A percentile compares a stretch with the other conserved stretches of the same genome.
Conservation (phyloP, 2,113 vertebrate species). For the Vireo altiloquus region DNA sequence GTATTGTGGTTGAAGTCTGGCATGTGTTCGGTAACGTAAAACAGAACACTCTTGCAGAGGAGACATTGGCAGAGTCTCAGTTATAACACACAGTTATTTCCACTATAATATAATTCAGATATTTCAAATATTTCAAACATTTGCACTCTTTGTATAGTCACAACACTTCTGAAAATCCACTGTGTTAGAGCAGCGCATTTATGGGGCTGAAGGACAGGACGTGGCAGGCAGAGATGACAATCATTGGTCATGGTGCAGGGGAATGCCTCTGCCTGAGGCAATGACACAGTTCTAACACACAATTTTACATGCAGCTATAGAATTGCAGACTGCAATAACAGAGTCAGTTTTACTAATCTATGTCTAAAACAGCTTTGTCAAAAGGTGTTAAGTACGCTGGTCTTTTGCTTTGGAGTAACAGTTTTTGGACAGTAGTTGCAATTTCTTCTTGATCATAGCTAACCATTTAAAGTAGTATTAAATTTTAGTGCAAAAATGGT, state of each 20-base stretch:
- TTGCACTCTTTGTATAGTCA: neutral
- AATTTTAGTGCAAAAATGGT: neutral
- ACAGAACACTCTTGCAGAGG: neutral
- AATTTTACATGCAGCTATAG: neutral
- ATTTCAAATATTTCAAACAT: neutral
- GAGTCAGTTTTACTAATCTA: neutral
- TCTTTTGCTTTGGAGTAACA: neutral
- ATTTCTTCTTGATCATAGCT: neutral
- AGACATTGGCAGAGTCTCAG: neutral
- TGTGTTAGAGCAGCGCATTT: neutral
- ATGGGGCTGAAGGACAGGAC: neutral
- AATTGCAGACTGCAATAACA: neutral
- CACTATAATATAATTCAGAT: neutral
- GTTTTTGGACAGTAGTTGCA: neutral
- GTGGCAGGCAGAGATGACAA: neutral
- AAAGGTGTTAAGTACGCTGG: neutral
- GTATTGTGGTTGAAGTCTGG: neutral
- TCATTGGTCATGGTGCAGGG: neutral
- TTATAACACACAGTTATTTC: neutral
- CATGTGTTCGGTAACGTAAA: slow-evolving; percentile 10
- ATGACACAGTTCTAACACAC: neutral
- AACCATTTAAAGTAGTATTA: neutral
- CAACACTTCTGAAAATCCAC: neutral
- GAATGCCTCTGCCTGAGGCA: neutral
- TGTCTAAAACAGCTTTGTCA: neutral